Evolutionary conservation across 2,888 invertebrate species (phyloP), one percentile per base, ranked within the genome.

Genomic region (Cheilosia variabilis): DNA sequence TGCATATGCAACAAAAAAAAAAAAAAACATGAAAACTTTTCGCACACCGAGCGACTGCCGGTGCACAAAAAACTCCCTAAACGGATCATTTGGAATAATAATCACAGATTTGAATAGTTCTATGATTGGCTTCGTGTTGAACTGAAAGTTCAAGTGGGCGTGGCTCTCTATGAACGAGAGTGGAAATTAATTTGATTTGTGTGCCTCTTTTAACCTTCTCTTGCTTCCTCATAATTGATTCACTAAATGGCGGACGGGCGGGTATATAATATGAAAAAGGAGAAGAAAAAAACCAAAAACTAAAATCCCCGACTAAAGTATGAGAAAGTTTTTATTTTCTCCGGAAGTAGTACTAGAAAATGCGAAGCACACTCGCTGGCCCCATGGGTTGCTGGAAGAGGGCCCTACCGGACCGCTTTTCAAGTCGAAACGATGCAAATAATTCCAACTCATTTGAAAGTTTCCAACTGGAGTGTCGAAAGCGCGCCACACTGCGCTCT

Each of bases 1-100:
- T 24, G 57, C 55, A 50, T 50, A 63, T 9, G 55, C 41, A 53
- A 60, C 17, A 43, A 58, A 19, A 43, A 41, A 41, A 41, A 41
- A 43, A 43, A 43, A 50, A 50, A 10, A 22, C 50, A 50, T 24
- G 17, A 17, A 78, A 69, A 69, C 62, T 73, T 73, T 72, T 53
- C 55, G 17, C 58, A 47, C 22, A 58, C 19, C 58, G 47, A n/a
- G 22, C 63, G 50, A n/a, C 52, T 34, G 19, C 17, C 47, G 24
- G 22, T 6, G 17, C 45, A 19, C 52, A 73, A 22, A 65, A 41
- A 57, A 52, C 65, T 53, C 65, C 57, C 65, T 80, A 76, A 86
- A 80, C 80, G 80, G 80, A 86, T 86, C 86, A 81, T 81, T 86
- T 81, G 81, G 68, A 86, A 86, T 86, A 86, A 81, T 81, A 86